phyloP scores from a whole-genome alignment of 2,113 vertebrate genomes.

The Peromyscus maniculatus region DNA sequence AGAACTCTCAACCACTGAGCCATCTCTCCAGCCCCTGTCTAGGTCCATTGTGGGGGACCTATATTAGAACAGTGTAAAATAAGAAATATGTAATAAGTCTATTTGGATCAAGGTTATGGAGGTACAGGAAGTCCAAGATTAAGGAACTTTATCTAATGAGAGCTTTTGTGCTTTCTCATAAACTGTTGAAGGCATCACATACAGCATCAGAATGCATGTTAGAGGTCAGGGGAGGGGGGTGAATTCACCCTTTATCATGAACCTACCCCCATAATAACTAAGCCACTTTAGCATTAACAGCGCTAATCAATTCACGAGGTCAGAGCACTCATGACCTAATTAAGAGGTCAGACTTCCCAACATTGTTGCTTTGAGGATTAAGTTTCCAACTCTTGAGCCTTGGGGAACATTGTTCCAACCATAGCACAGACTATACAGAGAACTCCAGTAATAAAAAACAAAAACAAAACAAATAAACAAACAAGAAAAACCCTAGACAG shows the following conservation, averaged over 20 bases:
- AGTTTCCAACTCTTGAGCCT: not conserved
- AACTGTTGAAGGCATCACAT: not conserved
- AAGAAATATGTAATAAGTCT: not conserved
- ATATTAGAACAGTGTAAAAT: not conserved
- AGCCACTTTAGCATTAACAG: not conserved
- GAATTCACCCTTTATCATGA: not conserved
- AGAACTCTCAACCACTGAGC: not conserved
- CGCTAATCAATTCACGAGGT: no score
- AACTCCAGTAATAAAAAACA: not conserved
- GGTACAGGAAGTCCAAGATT: not conserved
- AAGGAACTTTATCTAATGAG: not conserved
- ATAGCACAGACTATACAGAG: not conserved
- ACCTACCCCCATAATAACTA: not conserved
- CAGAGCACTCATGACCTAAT: not conserved
- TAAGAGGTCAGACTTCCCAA: not conserved
- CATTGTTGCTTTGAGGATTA: not conserved
- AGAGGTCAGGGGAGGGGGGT: no score
- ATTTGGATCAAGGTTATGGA: not conserved
- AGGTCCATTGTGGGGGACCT: not conserved
- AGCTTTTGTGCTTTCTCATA: not conserved
- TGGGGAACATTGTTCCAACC: not conserved
- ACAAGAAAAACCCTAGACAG: not conserved
- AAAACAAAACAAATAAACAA: not conserved
- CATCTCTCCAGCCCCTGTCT: not conserved
- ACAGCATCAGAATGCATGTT: not conserved